These are phyloP conservation scores for Drosophila willistoni DNA, from an alignment of 1,140 invertebrate genomes.

Conservation along the genomic window DNA sequence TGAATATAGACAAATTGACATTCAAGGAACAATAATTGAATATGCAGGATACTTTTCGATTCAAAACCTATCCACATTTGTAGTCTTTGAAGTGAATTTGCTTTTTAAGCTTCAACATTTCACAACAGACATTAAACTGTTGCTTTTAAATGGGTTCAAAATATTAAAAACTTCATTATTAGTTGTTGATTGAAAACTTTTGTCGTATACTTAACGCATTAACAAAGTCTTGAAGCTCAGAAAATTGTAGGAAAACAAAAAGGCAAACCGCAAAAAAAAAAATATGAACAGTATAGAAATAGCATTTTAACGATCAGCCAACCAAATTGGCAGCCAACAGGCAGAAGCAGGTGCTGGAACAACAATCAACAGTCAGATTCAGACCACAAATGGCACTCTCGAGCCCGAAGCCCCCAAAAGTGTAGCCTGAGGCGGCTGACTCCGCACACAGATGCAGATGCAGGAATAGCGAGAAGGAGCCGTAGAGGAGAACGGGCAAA, in stretches of 20 bases:
- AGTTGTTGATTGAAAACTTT: neutral
- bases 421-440: conserved; percentile 36
- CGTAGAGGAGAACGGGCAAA: conserved; percentile 2
- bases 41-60: too few relatives aligned
- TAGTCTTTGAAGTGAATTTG: too few relatives aligned
- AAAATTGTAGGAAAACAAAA: neutral
- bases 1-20: too few relatives aligned
- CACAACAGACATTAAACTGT: too few relatives aligned
- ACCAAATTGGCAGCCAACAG: conserved; percentile 13
- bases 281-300: conserved; percentile 29
- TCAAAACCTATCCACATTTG: too few relatives aligned
- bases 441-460: conserved; percentile 3
- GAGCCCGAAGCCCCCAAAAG: conserved; percentile 20
- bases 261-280: neutral
- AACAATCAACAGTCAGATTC: conserved; percentile 50
- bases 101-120: too few relatives aligned
- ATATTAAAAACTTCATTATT: neutral
- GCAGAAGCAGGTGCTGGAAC: conserved; percentile 62
- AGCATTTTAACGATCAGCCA: conserved; percentile 50
- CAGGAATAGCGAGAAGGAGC: conserved; percentile 22
- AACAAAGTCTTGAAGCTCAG: neutral
- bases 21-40: too few relatives aligned
- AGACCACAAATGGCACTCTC: conserved; percentile 40
- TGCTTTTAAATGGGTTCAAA: too few relatives aligned
- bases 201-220: neutral